Percentiles rank a stretch among this genome's conserved stretches.
phyloP scores from a whole-genome alignment of 2,797 vertebrate species.

The Gallinago solitaria region DNA sequence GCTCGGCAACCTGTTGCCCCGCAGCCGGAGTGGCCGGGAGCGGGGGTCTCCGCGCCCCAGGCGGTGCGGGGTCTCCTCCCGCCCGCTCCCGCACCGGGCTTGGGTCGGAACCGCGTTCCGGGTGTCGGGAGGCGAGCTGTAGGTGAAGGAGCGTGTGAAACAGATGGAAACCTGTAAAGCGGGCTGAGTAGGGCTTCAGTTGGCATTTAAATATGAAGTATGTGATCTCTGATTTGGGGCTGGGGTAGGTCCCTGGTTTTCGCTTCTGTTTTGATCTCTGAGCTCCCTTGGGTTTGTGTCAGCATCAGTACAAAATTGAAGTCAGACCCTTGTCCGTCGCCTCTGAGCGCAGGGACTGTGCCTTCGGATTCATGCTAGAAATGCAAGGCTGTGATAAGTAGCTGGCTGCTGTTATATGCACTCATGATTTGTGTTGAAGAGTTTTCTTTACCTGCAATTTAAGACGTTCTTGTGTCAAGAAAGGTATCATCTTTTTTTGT shows the following conservation, averaged over 20 bases:
- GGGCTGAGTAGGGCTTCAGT: neutral
- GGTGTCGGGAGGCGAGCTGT: rapidly evolving
- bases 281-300: neutral
- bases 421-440: rapidly evolving
- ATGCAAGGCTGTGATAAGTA: rapidly evolving
- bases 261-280: too few species aligned
- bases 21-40: rapidly evolving
- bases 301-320: neutral
- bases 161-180: neutral
- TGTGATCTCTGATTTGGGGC: neutral
- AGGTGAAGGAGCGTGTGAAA: rapidly evolving
- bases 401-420: rapidly evolving
- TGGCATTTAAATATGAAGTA: rapidly evolving
- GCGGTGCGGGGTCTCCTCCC: rapidly evolving
- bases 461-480: neutral
- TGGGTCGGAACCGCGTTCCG: too few species aligned
- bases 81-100: rapidly evolving
- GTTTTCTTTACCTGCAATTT: neutral
- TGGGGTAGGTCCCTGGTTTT: neutral
- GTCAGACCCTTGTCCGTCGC: rapidly evolving
- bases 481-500: neutral
- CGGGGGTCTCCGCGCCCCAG: neutral
- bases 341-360: neutral
- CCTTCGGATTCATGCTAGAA: rapidly evolving
- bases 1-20: slow-evolving; percentile 3